These are phyloP conservation scores for Ctenodactylus gundi DNA, from an alignment of 2,113 vertebrate species.

Conservation along the genomic window DNA sequence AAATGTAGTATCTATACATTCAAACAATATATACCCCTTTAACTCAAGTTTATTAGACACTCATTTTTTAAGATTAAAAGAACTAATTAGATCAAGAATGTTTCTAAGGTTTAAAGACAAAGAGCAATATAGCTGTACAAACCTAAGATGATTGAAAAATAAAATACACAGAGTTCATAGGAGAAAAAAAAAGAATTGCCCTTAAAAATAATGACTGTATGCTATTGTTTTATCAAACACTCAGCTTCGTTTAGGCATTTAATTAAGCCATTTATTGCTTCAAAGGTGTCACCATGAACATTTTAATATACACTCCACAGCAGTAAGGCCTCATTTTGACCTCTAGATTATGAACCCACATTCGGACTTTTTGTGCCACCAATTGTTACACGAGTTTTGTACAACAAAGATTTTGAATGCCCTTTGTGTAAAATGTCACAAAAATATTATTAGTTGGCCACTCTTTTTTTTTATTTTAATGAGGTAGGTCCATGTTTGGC, in stretches of 20 bases:
- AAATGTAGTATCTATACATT: background rate
- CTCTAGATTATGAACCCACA: slow-evolving; percentile 72
- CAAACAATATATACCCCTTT: background rate
- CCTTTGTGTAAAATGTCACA: slow-evolving; percentile 53
- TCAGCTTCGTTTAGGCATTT: slow-evolving; percentile 76
- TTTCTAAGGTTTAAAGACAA: slow-evolving; percentile 26
- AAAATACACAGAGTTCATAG: background rate
- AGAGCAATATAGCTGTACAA: background rate
- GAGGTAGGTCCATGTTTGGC: slow-evolving; percentile 73
- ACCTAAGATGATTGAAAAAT: background rate
- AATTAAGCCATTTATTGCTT: slow-evolving; percentile 81
- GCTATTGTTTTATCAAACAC: slow-evolving; percentile 69
- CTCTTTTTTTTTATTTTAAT: background rate
- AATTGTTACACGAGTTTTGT: slow-evolving; percentile 60
- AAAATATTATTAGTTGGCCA: slow-evolving; percentile 53
- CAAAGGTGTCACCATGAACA: slow-evolving; percentile 75
- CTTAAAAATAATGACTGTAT: slow-evolving; percentile 47
- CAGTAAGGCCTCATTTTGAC: slow-evolving; percentile 76
- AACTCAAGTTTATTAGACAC: background rate
- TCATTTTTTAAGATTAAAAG: background rate
- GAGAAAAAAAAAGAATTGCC: slow-evolving; percentile 15
- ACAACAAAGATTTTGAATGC: slow-evolving; percentile 65
- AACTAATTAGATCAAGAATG: background rate
- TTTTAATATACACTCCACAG: slow-evolving; percentile 70
- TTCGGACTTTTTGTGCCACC: slow-evolving; percentile 54